phyloP scores from a whole-genome alignment of 2,113 vertebrate genomes.

The Hemiscyllium ocellatum region DNA sequence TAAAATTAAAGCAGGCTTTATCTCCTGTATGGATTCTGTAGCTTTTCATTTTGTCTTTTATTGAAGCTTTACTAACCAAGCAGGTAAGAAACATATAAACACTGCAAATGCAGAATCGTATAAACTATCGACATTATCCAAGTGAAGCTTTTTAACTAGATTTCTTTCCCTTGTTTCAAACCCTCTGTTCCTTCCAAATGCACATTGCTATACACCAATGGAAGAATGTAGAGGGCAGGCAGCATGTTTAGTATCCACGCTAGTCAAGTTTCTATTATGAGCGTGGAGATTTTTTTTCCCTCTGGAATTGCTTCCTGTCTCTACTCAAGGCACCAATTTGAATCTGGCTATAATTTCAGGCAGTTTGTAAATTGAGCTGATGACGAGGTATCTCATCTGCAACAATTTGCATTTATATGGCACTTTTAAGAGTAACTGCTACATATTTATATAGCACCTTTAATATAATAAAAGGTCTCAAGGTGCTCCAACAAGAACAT shows the following conservation, averaged over 20 bases:
- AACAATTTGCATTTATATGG: neutral
- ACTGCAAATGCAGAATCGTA: neutral
- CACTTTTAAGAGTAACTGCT: neutral
- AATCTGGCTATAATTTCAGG: neutral
- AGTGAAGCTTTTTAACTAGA: neutral
- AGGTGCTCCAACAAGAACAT: neutral
- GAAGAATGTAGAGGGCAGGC: neutral
- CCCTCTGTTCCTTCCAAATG: neutral
- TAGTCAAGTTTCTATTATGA: neutral
- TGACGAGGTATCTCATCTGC: neutral
- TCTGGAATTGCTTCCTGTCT: neutral
- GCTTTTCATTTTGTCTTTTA: constrained; percentile 23
- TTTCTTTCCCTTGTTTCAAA: neutral
- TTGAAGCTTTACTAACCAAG: neutral
- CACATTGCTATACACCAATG: neutral
- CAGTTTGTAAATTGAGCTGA: neutral
- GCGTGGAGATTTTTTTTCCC: neutral
- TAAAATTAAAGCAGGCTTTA: constrained; percentile 32
- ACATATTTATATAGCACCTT: neutral
- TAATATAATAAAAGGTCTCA: neutral
- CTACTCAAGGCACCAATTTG: neutral
- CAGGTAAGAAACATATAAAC: constrained; percentile 17
- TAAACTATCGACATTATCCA: constrained; percentile 5
- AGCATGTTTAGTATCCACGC: neutral
- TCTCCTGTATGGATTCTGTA: neutral